These are phyloP conservation scores for Tipula unca DNA, from an alignment of 2,888 invertebrate genomes.

Conservation along the genomic window DNA sequence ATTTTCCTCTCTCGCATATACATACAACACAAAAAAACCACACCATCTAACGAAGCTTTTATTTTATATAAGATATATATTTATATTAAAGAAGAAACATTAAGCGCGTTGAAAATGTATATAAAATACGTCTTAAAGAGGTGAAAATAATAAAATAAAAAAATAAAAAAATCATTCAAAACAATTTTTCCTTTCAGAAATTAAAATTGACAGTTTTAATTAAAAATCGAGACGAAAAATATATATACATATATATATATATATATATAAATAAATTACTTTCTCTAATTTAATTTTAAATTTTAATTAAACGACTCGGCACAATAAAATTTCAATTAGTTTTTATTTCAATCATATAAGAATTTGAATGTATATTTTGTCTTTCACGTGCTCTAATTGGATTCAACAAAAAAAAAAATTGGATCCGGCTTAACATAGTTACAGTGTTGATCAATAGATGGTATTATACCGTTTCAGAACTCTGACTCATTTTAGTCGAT, in stretches of 20 bases:
- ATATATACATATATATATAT: background rate
- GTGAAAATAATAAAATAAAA: background rate
- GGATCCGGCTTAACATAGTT: background rate
- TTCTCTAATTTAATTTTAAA: background rate
- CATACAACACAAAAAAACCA: background rate
- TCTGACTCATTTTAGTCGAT: too few species aligned
- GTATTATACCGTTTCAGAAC: too few species aligned
- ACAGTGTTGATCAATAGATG: background rate
- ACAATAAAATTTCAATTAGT: background rate
- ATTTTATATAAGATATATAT: background rate
- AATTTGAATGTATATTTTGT: background rate
- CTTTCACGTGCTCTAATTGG: background rate
- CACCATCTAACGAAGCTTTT: background rate
- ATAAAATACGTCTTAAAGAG: background rate
- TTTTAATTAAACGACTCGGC: background rate
- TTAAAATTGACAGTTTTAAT: background rate
- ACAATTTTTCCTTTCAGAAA: background rate
- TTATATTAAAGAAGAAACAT: background rate
- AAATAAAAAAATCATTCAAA: background rate
- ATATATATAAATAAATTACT: background rate
- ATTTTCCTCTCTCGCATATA: background rate
- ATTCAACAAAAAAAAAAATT: background rate
- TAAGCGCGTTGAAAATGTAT: background rate
- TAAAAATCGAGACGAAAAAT: background rate
- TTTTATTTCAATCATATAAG: background rate